Evolutionary conservation across 1,140 invertebrate species (phyloP).

Genomic region (Musca vetustissima): DNA sequence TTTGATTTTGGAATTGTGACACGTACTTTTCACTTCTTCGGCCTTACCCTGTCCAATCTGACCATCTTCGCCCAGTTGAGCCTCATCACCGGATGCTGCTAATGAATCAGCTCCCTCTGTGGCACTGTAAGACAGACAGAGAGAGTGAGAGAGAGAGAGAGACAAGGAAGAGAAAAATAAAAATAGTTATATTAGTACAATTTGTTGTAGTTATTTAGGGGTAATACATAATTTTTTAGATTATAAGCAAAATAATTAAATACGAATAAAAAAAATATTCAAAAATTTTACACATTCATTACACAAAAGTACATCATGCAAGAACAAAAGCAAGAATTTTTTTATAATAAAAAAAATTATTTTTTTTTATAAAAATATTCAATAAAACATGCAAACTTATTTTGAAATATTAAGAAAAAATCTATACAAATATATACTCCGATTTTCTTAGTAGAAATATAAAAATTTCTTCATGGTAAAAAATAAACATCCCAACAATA

Average conservation of each 20-base stretch:
- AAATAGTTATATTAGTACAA: background rate
- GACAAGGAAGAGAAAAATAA: conserved; percentile 2
- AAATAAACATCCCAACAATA: no score
- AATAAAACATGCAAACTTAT: no score
- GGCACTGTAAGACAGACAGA: conserved; percentile 62
- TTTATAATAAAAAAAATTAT: no score
- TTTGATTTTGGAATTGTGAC: conserved; percentile 33
- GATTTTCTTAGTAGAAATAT: no score
- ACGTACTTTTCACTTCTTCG: conserved; percentile 54
- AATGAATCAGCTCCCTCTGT: conserved; percentile 84
- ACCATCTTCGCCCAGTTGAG: conserved; percentile 76
- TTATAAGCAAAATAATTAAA: conserved; percentile 14
- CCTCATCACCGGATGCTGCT: conserved; percentile 71
- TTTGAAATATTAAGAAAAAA: no score
- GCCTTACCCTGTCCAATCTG: conserved; percentile 77
- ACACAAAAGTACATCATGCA: no score
- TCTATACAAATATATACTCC: no score
- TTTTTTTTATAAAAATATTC: no score
- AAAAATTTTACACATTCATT: conserved; percentile 11
- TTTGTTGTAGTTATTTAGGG: background rate
- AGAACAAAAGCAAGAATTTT: no score
- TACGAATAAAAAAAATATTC: background rate
- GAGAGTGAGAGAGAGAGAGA: background rate
- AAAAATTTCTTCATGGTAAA: no score
- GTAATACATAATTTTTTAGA: background rate